Conservation (phyloP, 2,888 invertebrate genomes). For the Athripsodes cinereus region DNA sequence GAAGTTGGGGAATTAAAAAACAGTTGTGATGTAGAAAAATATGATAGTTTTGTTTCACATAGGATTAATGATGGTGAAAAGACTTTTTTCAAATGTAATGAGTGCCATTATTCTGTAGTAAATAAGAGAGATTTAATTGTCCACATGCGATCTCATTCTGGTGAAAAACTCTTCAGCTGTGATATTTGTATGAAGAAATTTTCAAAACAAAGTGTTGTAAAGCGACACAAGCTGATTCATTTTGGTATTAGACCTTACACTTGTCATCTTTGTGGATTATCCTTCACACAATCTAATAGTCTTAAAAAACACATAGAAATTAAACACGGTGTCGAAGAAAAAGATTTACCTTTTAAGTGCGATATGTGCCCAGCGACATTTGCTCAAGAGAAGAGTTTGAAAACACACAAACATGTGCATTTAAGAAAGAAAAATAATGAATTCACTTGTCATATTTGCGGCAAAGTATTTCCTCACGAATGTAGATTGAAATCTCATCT, state of each 20-base stretch:
- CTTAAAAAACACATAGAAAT: not conserved
- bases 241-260: not conserved
- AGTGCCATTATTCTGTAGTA: not conserved
- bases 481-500: constrained; percentile 3
- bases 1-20: not conserved
- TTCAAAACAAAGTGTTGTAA: not conserved
- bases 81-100: not conserved
- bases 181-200: not conserved
- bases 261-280: not conserved
- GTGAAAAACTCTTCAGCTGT: not conserved
- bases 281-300: not conserved
- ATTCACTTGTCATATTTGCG: constrained; percentile 1
- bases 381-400: constrained; percentile 4
- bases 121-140: not conserved
- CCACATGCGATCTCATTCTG: constrained; percentile 1
- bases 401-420: constrained; percentile 2
- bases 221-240: not conserved
- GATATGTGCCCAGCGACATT: not conserved
- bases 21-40: not conserved
- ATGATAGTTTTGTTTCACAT: not conserved
- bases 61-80: not conserved
- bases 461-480: not conserved
- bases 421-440: not conserved
- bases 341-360: not conserved
- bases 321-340: not conserved